Conservation (phyloP, 1,140 invertebrate species). For the Drosophila simulans region DNA sequence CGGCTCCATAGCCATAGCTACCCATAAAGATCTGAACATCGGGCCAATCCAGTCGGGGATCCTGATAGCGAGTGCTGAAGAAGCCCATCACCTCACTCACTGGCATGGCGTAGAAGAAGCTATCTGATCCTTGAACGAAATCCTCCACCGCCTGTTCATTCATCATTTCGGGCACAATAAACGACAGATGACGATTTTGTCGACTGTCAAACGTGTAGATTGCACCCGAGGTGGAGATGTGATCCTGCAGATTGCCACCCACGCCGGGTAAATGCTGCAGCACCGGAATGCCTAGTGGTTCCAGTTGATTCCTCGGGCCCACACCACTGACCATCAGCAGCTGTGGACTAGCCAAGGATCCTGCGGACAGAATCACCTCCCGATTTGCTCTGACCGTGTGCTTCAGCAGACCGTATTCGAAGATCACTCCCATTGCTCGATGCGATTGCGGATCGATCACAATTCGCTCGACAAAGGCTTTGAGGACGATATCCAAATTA, state of each 20-base stretch:
- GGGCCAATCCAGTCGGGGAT: constrained; percentile 88
- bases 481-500: constrained; percentile 90
- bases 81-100: constrained; percentile 91
- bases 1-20: constrained; percentile 89
- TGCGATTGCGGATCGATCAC: constrained; percentile 86
- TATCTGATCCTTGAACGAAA: constrained; percentile 86
- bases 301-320: constrained; percentile 87
- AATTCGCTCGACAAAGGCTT: constrained; percentile 88
- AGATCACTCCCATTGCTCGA: constrained; percentile 87
- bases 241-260: constrained; percentile 92
- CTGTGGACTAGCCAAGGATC: constrained; percentile 90
- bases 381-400: constrained; percentile 86
- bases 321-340: constrained; percentile 92
- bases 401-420: constrained; percentile 85
- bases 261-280: constrained; percentile 88
- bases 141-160: constrained; percentile 85
- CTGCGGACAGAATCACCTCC: constrained; percentile 91
- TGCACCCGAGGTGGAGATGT: constrained; percentile 88
- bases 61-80: constrained; percentile 89
- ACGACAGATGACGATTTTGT: constrained; percentile 85
- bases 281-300: constrained; percentile 86
- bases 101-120: constrained; percentile 88
- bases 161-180: constrained; percentile 87
- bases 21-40: constrained; percentile 92
- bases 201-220: constrained; percentile 86